Evolutionary conservation across 1,140 invertebrate genomes (phyloP), one percentile per base, ranked within the genome.

Genomic region (Monochamus saltuarius): DNA sequence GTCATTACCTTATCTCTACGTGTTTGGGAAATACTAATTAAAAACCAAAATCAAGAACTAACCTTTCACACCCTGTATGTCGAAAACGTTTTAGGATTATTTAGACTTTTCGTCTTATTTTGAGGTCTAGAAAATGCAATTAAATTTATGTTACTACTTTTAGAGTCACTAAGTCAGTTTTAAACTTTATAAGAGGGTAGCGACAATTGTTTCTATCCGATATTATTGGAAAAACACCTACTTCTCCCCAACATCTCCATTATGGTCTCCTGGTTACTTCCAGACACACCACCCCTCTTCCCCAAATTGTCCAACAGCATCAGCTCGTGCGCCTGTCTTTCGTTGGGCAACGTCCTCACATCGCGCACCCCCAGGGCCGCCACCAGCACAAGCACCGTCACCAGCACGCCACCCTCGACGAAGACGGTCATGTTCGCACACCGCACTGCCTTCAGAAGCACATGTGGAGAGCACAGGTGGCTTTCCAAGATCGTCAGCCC

Each of bases 181-280:
- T 40, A 13, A n/a, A 16, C 7, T n/a, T 13, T 40, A 4, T 16
- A n/a, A n/a, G 14, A 40, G 39, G 11, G 14, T 42, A 8, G 1
- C 16, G 7, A 42, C 6, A 42, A 42, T 1, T 39, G 2, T 39
- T 1, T 39, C 13, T 39, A 39, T 39, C 13, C n/a, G n/a, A n/a
- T n/a, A n/a, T n/a, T n/a, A n/a, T 39, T 39, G 37, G 13, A 42
- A 49, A 17, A 47, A 34, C 11, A 81, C 86, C 80, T 84, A 91
- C 89, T 91, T 87, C 89, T 85, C 58, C 89, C 88, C 62, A 92
- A 79, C 81, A 92, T 87, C 71, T 91, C 87, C 82, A 91, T 88
- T 59, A 92, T 85, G 56, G 86, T 85, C 65, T 84, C 86, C 58
- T 89, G 86, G 52, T 85, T 80, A 62, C 81, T 78, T 4, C 67